Conservation (phyloP, 1,140 invertebrate genomes). For the Calliphora vicina region DNA sequence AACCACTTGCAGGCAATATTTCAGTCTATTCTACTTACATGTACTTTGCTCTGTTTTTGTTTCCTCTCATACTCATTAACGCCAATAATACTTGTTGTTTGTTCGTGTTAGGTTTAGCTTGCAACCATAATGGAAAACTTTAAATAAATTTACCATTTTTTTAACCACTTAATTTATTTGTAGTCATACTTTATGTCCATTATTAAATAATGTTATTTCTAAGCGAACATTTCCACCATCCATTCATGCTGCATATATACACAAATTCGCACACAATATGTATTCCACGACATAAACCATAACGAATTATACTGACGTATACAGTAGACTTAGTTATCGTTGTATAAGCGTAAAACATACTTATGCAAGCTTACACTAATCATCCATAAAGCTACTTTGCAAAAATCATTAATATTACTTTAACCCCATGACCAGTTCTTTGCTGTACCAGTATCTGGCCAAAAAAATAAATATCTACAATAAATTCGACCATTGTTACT, state of each 20-base stretch:
- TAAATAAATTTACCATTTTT: neutral
- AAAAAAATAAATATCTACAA: no score
- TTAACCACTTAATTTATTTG: neutral
- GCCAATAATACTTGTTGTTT: neutral
- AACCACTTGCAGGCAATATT: no score
- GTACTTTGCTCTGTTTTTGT: neutral
- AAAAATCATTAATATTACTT: conserved; percentile 11
- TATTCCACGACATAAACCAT: neutral
- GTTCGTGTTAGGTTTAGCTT: neutral
- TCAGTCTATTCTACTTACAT: neutral
- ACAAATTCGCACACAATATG: no score
- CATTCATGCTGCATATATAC: no score
- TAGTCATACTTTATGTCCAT: neutral
- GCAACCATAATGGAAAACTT: neutral
- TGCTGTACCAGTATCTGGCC: neutral
- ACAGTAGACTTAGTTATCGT: neutral
- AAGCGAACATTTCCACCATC: neutral
- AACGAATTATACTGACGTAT: neutral
- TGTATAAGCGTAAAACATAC: neutral
- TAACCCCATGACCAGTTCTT: neutral
- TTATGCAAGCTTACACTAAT: neutral
- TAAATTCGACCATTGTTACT: neutral
- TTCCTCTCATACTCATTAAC: neutral
- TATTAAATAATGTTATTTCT: neutral
- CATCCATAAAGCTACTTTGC: neutral